A percentile compares a stretch with the other conserved stretches of the same genome.
Conservation (phyloP, 92 coral and sea anemone genomes). For the Palythoa caribaeorum region DNA sequence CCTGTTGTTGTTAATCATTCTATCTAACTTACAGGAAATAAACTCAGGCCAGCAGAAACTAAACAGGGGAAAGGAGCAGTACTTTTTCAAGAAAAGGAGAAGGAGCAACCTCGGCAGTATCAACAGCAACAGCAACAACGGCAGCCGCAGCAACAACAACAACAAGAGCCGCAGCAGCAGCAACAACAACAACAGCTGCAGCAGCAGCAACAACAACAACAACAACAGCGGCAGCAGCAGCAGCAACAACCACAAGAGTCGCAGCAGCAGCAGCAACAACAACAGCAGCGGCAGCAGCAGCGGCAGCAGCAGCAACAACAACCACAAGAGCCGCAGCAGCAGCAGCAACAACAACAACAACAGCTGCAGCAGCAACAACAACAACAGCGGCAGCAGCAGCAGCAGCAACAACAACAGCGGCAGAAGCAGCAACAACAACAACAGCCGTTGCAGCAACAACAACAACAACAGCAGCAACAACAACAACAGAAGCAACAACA, state of each 20-base stretch:
- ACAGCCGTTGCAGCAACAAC: conserved; percentile 5
- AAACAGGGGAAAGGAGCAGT: too few species aligned
- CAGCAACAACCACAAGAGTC: conserved; percentile 9
- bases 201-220: neutral
- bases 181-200: neutral
- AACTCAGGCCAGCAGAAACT: too few species aligned
- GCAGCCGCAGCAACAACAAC: neutral
- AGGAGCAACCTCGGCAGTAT: too few species aligned
- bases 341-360: conserved; percentile 5
- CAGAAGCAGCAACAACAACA: neutral
- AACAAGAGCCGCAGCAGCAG: neutral
- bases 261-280: conserved; percentile 2
- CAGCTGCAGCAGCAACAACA: neutral
- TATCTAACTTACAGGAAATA: too few species aligned
- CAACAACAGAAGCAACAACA: neutral
- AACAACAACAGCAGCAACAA: neutral
- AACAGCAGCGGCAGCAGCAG: neutral
- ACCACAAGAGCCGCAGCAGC: neutral
- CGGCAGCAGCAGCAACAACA: neutral
- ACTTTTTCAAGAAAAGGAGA: too few species aligned
- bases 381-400: neutral
- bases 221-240: neutral
- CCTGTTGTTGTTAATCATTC: too few species aligned
- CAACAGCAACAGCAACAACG: too few species aligned
- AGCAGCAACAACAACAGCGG: neutral